These are phyloP conservation scores for Numenius arquata DNA, from an alignment of 2,113 vertebrate species.

Conservation along the genomic window DNA sequence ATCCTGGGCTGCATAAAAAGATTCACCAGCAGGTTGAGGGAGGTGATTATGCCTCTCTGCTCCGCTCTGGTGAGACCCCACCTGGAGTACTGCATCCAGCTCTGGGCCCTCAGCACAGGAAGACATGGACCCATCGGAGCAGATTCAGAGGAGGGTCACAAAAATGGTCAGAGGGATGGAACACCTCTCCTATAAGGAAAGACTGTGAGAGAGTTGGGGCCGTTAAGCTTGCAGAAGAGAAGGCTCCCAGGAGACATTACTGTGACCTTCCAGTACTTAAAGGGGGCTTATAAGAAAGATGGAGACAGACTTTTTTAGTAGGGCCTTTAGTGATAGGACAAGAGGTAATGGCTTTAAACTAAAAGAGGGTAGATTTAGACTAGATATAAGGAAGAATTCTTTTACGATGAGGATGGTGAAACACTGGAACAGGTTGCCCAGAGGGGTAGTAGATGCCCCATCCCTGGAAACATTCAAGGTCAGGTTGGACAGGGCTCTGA, in stretches of 20 bases:
- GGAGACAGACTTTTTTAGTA: not conserved
- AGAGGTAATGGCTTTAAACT: not conserved
- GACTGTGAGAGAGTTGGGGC: not conserved
- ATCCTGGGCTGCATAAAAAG: not conserved
- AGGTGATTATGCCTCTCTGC: not conserved
- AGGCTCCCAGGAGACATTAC: not conserved
- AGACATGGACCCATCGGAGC: not conserved
- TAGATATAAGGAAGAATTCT: not conserved
- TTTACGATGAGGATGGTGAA: not conserved
- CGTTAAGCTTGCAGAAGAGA: not conserved
- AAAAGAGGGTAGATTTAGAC: not conserved
- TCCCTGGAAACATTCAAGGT: not conserved
- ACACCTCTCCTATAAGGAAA: not conserved
- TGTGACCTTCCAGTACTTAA: not conserved
- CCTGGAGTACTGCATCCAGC: not conserved
- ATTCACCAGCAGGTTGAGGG: accelerated
- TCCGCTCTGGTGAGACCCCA: accelerated
- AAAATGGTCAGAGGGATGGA: not conserved
- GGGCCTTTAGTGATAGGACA: not conserved
- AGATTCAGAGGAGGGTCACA: not conserved
- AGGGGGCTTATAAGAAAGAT: not conserved
- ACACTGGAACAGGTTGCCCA: not conserved
- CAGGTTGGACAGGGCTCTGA: not conserved
- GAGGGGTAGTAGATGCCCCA: too few relatives aligned
- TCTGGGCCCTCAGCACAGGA: not conserved